These are phyloP conservation scores for Sceloporus tristichus DNA, from an alignment of 2,113 vertebrate species.

Conservation along the genomic window DNA sequence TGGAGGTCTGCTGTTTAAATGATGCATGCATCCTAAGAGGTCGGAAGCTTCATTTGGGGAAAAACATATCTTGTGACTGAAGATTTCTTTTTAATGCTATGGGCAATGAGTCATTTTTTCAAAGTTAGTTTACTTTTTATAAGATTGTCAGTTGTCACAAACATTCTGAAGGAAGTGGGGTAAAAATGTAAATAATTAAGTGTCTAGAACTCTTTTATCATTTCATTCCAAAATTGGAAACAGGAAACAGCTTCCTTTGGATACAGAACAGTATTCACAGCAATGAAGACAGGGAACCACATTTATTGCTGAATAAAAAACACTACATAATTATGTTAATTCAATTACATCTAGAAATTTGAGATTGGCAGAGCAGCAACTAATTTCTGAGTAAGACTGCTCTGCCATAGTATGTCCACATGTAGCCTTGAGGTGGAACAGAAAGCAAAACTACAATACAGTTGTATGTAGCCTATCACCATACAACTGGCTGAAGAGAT, in stretches of 20 bases:
- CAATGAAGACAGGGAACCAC: not conserved
- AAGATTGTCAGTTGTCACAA: conserved; percentile 11
- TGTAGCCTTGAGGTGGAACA: not conserved
- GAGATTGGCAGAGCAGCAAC: not conserved
- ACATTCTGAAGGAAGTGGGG: not conserved
- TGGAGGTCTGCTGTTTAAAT: no score
- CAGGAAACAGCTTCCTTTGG: not conserved
- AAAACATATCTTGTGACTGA: not conserved
- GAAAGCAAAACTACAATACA: not conserved
- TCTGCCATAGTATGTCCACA: not conserved
- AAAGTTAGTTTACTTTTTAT: not conserved
- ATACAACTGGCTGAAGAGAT: not conserved
- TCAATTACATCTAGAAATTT: not conserved
- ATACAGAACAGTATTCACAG: not conserved
- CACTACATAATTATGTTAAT: not conserved
- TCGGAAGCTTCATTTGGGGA: not conserved
- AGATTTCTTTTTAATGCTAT: not conserved
- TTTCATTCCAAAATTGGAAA: not conserved
- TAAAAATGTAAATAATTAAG: conserved; percentile 22
- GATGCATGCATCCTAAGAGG: no score
- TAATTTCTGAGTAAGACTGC: not conserved
- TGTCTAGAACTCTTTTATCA: conserved; percentile 20
- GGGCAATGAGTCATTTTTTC: conserved; percentile 8
- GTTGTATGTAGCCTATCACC: not conserved
- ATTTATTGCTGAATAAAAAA: not conserved